Evolutionary conservation across 2,113 vertebrate genomes (phyloP).

Genomic region (Tetraodon nigroviridis): DNA sequence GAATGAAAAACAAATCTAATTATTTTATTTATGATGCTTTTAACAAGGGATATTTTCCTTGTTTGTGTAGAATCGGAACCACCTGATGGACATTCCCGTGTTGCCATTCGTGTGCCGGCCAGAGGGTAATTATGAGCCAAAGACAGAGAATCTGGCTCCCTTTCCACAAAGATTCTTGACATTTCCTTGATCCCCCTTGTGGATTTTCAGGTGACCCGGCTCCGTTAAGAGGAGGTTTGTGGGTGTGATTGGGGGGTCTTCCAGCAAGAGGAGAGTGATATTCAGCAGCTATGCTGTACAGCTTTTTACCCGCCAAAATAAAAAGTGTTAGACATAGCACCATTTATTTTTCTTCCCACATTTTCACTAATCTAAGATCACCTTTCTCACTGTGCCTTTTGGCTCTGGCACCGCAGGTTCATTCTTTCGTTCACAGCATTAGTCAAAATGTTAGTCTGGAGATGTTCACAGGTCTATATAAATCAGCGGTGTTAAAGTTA

Average conservation of each 20-base stretch:
- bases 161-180: slow-evolving; percentile 12
- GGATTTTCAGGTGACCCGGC: slow-evolving; percentile 21
- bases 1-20: too few species aligned
- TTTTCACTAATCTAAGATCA: slow-evolving; percentile 50
- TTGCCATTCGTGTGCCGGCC: slow-evolving; percentile 13
- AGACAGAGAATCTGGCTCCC: slow-evolving; percentile 14
- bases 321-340: slow-evolving; percentile 64
- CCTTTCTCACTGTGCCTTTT: slow-evolving; percentile 54
- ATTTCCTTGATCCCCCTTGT: slow-evolving; percentile 26
- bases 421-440: slow-evolving; percentile 44
- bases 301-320: slow-evolving; percentile 64
- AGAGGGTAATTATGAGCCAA: slow-evolving; percentile 10
- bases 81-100: slow-evolving; percentile 5
- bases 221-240: slow-evolving; percentile 36
- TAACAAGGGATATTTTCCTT: too few species aligned
- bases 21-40: too few species aligned
- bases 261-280: slow-evolving; percentile 48
- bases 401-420: slow-evolving; percentile 43
- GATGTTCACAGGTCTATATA: slow-evolving; percentile 2
- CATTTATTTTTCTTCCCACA: slow-evolving; percentile 56
- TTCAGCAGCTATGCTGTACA: slow-evolving; percentile 64
- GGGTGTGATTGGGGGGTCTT: slow-evolving; percentile 28
- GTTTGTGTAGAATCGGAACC: neutral
- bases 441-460: slow-evolving; percentile 34
- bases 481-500: slow-evolving; percentile 5